Evolutionary conservation across 2,797 vertebrate genomes (phyloP), one percentile per base, ranked within the genome.

Genomic region (Agapornis canus): DNA sequence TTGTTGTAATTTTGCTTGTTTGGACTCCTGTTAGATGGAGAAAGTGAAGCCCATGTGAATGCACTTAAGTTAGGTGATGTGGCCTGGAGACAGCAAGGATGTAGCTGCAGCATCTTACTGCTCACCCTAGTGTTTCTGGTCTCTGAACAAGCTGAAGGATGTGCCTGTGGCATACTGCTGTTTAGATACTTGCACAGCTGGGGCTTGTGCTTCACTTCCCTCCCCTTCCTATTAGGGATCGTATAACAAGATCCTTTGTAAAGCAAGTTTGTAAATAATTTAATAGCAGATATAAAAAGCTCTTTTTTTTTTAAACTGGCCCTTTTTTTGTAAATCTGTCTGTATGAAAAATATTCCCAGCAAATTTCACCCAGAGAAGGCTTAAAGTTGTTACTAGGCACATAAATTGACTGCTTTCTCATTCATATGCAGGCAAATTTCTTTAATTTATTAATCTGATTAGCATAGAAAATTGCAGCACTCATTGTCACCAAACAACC

Each of bases 361-460:
- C 72, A 60, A 95, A 96, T 73, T 96, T 91, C 72, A 81, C 54
- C 31, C 39, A 57, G 56, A 83, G 71, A 72, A 96, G 73, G 68
- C 65, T 65, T 72, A 60, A 93, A 97, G 91, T 94, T 92, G 95
- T 96, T 96, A 92, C 90, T 90, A 92, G 71, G 95, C 52, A 79
- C 63, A 95, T 92, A 97, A 97, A 97, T 94, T 85, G 77, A 85
- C 59, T 78, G 56, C 71, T 82, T 97, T 91, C 85, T 97, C 89
- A 93, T 97, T 96, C 95, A 94, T 73, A 97, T 96, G 91, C 86
- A 95, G 71, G 65, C 65, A 96, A 95, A 96, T 90, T 71, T 92
- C 86, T 92, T 96, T 94, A 97, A 95, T 97, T 97, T 96, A 96
- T 92, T 97, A 92, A 92, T 88, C 94, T 92, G 40, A 96, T 97